A percentile compares a stretch with the other conserved stretches of the same genome.
Conservation (phyloP, 1,140 invertebrate genomes). For the Drosophila sturtevanti region DNA sequence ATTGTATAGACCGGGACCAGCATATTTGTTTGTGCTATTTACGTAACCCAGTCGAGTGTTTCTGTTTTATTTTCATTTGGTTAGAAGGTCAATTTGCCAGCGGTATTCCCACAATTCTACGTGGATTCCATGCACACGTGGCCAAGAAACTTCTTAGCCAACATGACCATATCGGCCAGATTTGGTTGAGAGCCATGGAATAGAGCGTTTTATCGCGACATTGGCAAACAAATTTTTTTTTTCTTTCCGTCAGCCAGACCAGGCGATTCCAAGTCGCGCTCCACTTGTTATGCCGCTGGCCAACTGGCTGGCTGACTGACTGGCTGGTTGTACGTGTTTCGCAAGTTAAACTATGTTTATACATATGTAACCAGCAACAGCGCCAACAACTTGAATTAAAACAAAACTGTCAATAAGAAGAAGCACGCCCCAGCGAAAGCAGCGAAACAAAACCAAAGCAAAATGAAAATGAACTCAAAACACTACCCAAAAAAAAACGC, state of each 20-base stretch:
- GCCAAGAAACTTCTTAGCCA: slow-evolving; percentile 7
- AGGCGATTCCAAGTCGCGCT: slow-evolving; percentile 44
- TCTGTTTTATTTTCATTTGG: slow-evolving; percentile 24
- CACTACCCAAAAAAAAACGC: neutral
- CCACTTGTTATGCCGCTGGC: slow-evolving; percentile 69
- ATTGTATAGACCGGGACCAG: too few species aligned
- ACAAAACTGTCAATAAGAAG: slow-evolving; percentile 61
- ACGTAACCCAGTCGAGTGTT: slow-evolving; percentile 38
- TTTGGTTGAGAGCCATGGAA: slow-evolving; percentile 10
- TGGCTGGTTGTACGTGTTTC: slow-evolving; percentile 62
- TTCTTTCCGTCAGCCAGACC: slow-evolving; percentile 47
- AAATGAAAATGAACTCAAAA: neutral
- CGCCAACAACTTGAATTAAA: slow-evolving; percentile 55
- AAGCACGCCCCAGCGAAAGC: slow-evolving; percentile 34
- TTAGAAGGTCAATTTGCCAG: slow-evolving; percentile 47
- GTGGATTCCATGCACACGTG: slow-evolving; percentile 4
- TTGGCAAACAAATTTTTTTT: slow-evolving; percentile 59
- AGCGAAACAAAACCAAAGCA: slow-evolving; percentile 25
- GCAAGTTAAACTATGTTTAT: slow-evolving; percentile 67
- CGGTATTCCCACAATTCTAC: slow-evolving; percentile 14
- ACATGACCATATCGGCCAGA: neutral
- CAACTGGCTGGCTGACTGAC: slow-evolving; percentile 20
- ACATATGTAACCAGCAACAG: slow-evolving; percentile 24
- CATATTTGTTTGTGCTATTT: slow-evolving; percentile 34
- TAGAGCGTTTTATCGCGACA: slow-evolving; percentile 63